Base-by-base conservation (phyloP, 2,888 invertebrate species). In the Hyalella azteca region DNA sequence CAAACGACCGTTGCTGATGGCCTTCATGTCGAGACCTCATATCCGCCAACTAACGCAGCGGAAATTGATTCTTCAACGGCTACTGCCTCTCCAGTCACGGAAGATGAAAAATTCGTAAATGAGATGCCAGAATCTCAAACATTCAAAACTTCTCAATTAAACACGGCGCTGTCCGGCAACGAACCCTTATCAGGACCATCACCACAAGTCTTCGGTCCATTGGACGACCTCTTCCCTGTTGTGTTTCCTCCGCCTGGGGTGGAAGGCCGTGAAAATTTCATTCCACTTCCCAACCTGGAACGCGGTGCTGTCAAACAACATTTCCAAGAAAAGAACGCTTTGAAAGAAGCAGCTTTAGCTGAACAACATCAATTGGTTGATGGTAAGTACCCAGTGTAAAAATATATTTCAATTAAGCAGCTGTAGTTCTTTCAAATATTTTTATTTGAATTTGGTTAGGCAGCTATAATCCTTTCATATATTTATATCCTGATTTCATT, bases 151-250 rank as follows among this genome's bases (percentile, higher is more conserved):
- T 2, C 26, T 26, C 32, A 66, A 22, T 5, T 13, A 11, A 36
- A 39, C 36, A 66, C 39, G 13, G 66, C 66, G 7, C 36, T 66
- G 39, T 66, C 66, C 36, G 66, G 66, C 36, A 66, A 66, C n/a
- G 66, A 66, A 39, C 66, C 66, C 7, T 36, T 15, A 3, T 75
- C 75, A 3, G 75, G 75, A 9, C 75, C 75, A 11, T 75, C 75
- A 39, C 45, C 75, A 7, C 36, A 75, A 9, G 41, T 22, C 11
- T 75, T 75, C 19, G 45, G 75, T 19, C 40, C 75, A 29, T n/a
- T 75, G 5, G 75, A 45, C 5, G 29, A 75, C 32, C n/a, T 39
- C 4, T 45, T 45, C 29, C 45, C 75, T 1, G 75, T 75, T 2
- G 36, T 75, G 7, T 75, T 75, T 29, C 75, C 75, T 40, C 40